A percentile compares a stretch with the other conserved stretches of the same genome.
Evolutionary conservation across 2,797 vertebrate genomes (phyloP).

Genomic region (Acipenser transmontanus): DNA sequence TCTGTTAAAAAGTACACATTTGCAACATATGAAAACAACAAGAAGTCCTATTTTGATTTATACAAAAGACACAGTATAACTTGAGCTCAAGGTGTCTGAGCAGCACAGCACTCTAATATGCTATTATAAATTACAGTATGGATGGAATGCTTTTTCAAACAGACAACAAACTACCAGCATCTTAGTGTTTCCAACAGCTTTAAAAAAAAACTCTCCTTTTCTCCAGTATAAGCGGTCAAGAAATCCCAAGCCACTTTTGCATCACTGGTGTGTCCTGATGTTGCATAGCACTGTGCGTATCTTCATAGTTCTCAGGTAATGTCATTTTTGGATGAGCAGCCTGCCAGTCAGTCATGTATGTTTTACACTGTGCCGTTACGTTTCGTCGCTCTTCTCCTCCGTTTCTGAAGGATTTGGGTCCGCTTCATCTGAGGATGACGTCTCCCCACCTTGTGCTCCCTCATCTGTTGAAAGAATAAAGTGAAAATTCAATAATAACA

Average conservation of each 20-base stretch:
- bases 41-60: conserved; percentile 8
- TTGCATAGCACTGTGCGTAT: conserved; percentile 38
- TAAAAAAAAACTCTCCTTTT: not conserved
- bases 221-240: not conserved
- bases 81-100: not conserved
- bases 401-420: conserved; percentile 40
- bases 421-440: conserved; percentile 39
- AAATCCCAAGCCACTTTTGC: not conserved
- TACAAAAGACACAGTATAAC: conserved; percentile 15
- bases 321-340: not conserved
- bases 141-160: conserved; percentile 6
- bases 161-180: conserved; percentile 9
- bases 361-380: conserved; percentile 18
- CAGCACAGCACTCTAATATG: conserved; percentile 6
- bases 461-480: conserved; percentile 38
- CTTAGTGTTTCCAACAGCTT: not conserved
- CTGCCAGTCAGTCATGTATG: not conserved
- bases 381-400: conserved; percentile 41
- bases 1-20: conserved; percentile 23
- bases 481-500: too few species aligned
- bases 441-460: conserved; percentile 49
- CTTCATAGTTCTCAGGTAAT: conserved; percentile 39
- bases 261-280: conserved; percentile 21
- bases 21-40: conserved; percentile 5
- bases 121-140: conserved; percentile 7